Percentiles rank a stretch among this genome's conserved stretches.
These are phyloP conservation scores for Scophthalmus maximus DNA, from an alignment of 2,113 vertebrate genomes.

Conservation along the genomic window DNA sequence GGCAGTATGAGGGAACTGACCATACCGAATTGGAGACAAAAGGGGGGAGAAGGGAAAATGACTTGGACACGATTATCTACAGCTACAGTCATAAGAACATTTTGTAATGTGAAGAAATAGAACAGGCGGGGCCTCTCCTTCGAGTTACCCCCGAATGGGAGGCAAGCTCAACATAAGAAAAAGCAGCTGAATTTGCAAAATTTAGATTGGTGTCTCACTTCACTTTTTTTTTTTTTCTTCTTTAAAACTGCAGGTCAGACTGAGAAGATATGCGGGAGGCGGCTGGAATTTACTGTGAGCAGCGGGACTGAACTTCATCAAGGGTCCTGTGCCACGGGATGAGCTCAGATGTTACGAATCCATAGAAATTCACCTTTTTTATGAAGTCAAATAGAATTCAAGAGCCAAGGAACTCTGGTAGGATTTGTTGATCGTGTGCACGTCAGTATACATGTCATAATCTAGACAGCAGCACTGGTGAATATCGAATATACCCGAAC, in stretches of 20 bases:
- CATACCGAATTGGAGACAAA: constrained; percentile 13
- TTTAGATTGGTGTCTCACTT: background rate
- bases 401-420: background rate
- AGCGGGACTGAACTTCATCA: background rate
- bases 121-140: no score
- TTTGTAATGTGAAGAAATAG: background rate
- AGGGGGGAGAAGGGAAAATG: background rate
- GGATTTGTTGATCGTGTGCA: background rate
- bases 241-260: background rate
- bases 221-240: background rate
- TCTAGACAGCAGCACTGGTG: no score
- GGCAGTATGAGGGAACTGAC: background rate
- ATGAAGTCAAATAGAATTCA: no score
- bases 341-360: background rate
- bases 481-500: no score
- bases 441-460: no score
- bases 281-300: background rate
- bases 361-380: background rate
- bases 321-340: background rate
- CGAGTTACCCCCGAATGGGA: no score
- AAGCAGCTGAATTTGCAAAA: background rate
- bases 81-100: constrained; percentile 10
- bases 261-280: background rate
- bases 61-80: background rate
- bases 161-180: background rate